phyloP scores from a whole-genome alignment of 2,888 invertebrate genomes.

The Drosophila bunnanda region DNA sequence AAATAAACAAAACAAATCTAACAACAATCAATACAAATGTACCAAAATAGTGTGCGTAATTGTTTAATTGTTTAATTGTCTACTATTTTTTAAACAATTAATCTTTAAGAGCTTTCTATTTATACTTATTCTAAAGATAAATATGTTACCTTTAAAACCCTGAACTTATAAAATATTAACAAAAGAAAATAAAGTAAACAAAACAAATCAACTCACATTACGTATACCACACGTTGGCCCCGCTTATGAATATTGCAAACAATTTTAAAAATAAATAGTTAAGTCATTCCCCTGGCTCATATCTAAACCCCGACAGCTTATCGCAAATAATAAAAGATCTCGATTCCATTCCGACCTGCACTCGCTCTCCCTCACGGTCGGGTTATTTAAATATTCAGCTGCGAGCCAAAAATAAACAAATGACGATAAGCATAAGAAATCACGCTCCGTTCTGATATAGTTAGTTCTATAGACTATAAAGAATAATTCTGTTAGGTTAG shows the following conservation, averaged over 20 bases:
- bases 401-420: conserved; percentile 43
- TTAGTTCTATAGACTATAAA: conserved; percentile 30
- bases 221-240: conserved; percentile 28
- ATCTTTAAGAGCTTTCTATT: background rate
- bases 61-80: background rate
- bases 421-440: conserved; percentile 45
- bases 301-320: conserved; percentile 48
- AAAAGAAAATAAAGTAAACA: background rate
- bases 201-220: conserved; percentile 9
- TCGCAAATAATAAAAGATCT: conserved; percentile 36
- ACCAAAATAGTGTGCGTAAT: background rate
- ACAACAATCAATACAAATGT: background rate
- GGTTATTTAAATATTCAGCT: conserved; percentile 47
- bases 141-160: background rate
- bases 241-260: conserved; percentile 15
- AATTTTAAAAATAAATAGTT: conserved; percentile 42
- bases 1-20: too few relatives aligned
- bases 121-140: background rate
- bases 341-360: conserved; percentile 34
- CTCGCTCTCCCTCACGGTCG: conserved; percentile 22
- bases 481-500: conserved; percentile 36
- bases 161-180: background rate
- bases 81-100: background rate
- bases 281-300: conserved; percentile 33
- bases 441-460: conserved; percentile 42